Evolutionary conservation across 2,888 invertebrate genomes (phyloP).

Genomic region (Tillus elongatus): DNA sequence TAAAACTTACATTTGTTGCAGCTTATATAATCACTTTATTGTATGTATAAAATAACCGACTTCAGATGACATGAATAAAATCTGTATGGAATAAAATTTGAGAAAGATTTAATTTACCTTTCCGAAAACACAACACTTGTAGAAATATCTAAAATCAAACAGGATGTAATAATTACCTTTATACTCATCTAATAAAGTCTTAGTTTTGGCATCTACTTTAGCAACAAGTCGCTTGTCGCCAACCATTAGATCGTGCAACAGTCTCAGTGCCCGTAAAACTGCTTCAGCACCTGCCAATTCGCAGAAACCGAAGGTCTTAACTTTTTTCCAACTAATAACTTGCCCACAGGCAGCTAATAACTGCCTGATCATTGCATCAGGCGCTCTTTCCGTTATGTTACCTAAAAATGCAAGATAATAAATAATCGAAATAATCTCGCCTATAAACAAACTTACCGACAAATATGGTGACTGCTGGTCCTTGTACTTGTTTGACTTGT

Average conservation of each 20-base stretch:
- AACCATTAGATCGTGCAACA: slow-evolving; percentile 86
- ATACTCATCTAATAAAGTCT: slow-evolving; percentile 86
- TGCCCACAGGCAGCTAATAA: slow-evolving; percentile 89
- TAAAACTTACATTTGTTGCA: slow-evolving; percentile 15
- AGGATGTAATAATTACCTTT: slow-evolving; percentile 51
- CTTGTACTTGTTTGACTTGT: slow-evolving; percentile 46
- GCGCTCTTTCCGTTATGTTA: slow-evolving; percentile 90
- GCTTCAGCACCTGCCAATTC: slow-evolving; percentile 95
- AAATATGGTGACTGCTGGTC: slow-evolving; percentile 93
- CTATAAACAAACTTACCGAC: slow-evolving; percentile 56
- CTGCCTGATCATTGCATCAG: slow-evolving; percentile 89
- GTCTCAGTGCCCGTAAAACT: slow-evolving; percentile 83
- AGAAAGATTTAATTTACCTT: too few relatives aligned
- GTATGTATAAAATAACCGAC: slow-evolving; percentile 15
- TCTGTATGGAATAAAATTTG: too few relatives aligned
- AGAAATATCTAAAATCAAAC: too few relatives aligned
- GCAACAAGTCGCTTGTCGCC: slow-evolving; percentile 91
- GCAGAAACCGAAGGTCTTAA: slow-evolving; percentile 96
- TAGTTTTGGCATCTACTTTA: slow-evolving; percentile 95
- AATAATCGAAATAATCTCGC: too few relatives aligned
- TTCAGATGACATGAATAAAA: too few relatives aligned
- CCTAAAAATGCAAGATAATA: too few relatives aligned
- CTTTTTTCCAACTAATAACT: slow-evolving; percentile 94
- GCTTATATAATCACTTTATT: too few relatives aligned
- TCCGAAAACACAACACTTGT: too few relatives aligned